phyloP scores from a whole-genome alignment of 2,797 vertebrate genomes.

The Tolypeutes matacus region DNA sequence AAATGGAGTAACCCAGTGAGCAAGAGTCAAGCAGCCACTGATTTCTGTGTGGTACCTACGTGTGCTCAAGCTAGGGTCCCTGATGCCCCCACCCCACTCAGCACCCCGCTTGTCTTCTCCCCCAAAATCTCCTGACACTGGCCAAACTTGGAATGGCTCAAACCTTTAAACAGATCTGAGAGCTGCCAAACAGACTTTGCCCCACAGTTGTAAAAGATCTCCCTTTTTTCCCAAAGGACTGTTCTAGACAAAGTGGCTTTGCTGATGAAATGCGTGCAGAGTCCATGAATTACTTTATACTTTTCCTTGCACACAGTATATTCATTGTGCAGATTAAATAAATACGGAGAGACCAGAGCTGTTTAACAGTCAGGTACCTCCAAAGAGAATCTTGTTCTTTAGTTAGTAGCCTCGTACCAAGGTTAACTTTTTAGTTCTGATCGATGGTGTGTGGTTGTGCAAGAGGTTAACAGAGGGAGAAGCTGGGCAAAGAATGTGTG shows the following conservation, averaged over 20 bases:
- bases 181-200: neutral
- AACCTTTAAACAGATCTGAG: neutral
- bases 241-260: conserved; percentile 13
- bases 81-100: too few species aligned
- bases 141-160: neutral
- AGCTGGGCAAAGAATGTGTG: neutral
- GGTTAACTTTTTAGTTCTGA: conserved; percentile 21
- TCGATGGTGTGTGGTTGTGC: neutral
- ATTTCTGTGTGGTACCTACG: neutral
- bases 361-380: neutral
- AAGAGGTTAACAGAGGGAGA: conserved; percentile 41
- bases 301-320: neutral
- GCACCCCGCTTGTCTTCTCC: neutral
- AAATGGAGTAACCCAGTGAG: neutral
- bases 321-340: neutral
- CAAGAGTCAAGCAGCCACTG: neutral
- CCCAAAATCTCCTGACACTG: neutral
- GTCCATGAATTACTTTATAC: neutral
- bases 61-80: neutral
- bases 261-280: neutral
- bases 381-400: neutral
- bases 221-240: neutral
- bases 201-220: neutral
- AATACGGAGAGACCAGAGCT: neutral
- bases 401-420: neutral